Evolutionary conservation across 2,888 invertebrate genomes (phyloP).

Genomic region (Plebejus anna): DNA sequence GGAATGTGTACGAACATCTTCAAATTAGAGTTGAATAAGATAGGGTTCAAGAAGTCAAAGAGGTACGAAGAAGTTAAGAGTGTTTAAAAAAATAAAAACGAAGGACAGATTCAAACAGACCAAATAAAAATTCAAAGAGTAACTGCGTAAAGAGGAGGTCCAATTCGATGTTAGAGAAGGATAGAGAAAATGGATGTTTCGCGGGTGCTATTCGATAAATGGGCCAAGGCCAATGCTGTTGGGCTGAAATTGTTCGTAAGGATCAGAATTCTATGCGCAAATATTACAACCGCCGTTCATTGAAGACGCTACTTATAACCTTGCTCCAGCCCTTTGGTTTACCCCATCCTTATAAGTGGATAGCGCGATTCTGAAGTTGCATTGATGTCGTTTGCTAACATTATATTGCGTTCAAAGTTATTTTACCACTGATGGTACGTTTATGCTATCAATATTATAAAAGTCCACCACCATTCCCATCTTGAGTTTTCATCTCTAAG

Average conservation of each 20-base stretch:
- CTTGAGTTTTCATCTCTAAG: too few relatives aligned
- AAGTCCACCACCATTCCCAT: too few relatives aligned
- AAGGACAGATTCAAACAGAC: background rate
- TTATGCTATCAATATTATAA: background rate
- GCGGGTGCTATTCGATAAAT: slow-evolving; percentile 13
- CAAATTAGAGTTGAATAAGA: background rate
- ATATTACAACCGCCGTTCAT: slow-evolving; percentile 20
- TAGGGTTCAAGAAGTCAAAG: background rate
- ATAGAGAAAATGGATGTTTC: slow-evolving; percentile 15
- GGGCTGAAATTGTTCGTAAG: slow-evolving; percentile 15
- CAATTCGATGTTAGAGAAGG: slow-evolving; percentile 9
- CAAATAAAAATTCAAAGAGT: background rate
- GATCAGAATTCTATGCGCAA: slow-evolving; percentile 21
- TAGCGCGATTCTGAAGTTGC: background rate
- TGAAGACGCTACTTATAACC: background rate
- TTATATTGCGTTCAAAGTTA: background rate
- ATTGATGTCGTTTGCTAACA: too few relatives aligned
- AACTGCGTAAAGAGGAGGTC: background rate
- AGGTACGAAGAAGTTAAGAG: background rate
- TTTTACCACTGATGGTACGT: background rate
- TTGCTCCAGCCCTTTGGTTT: background rate
- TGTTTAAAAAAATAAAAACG: background rate
- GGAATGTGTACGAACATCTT: background rate
- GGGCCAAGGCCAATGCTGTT: slow-evolving; percentile 30
- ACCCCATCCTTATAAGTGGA: background rate